Base-by-base conservation (phyloP, 2,888 invertebrate species). In the Tiliacea citrago region DNA sequence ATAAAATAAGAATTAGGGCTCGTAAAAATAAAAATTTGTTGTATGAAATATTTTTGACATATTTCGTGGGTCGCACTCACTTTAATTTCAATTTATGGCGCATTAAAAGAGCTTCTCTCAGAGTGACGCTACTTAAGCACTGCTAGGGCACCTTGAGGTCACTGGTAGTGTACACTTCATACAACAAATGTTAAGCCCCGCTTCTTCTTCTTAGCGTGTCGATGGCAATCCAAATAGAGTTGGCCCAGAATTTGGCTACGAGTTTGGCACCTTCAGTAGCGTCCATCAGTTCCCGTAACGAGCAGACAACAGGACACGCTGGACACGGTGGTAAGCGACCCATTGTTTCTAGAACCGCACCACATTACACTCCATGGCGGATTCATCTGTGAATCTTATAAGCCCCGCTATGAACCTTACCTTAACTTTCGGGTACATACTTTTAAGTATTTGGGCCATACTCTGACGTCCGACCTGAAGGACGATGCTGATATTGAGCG, bases 1-100 rank as follows among this genome's bases (percentile, higher is more conserved):
- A 82, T 89, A 88, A 90, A 90, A 86, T 67, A 73, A 74, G 80
- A 82, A 81, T 79, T 75, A 84, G 75, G 65, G 81, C n/a, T 68
- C 83, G 73, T 86, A 88, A 86, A 86, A 77, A 81, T 77, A 85
- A 80, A 73, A 81, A 73, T 74, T 73, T 78, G 76, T 77, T 75
- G 73, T 73, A 58, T 73, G 61, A 82, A 78, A 85, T 77, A 79
- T 74, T 85, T 82, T 81, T 69, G 72, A 80, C 74, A 74, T 72
- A 75, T 75, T 82, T 75, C 57, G 68, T 71, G 57, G 70, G 49
- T 53, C 63, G 51, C 62, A 53, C 58, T 74, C 55, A 42, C 47
- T 66, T 81, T 73, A 79, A 63, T 79, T 65, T 61, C 39, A 76
- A 76, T 66, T 66, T 78, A 76, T 77, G 42, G 82, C 24, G 49